Conservation (phyloP, 2,113 vertebrate genomes). For the Lamprologus callipterus region DNA sequence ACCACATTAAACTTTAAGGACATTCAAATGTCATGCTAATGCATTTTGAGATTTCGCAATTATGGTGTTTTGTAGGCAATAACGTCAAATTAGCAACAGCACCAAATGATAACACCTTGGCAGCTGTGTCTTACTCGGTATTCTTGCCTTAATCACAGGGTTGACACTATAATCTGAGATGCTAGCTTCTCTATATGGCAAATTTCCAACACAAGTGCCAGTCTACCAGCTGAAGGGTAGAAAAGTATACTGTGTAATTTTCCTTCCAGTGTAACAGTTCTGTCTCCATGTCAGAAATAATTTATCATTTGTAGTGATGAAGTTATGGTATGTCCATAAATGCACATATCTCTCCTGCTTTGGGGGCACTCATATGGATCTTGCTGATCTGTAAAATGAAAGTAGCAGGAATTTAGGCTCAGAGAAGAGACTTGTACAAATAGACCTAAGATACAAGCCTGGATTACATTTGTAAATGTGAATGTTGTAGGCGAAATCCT, state of each 20-base stretch:
- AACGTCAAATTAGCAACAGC: not conserved
- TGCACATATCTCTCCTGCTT: too few species aligned
- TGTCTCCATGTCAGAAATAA: not conserved
- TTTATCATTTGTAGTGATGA: not conserved
- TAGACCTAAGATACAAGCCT: not conserved
- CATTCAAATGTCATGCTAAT: not conserved
- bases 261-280: not conserved
- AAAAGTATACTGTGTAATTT: not conserved
- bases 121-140: not conserved
- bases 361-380: not conserved
- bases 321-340: not conserved
- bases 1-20: not conserved
- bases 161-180: not conserved
- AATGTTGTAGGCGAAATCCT: not conserved
- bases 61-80: not conserved
- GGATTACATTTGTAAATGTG: not conserved
- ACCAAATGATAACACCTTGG: not conserved
- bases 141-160: not conserved
- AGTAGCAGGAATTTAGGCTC: not conserved
- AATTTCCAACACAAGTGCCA: not conserved
- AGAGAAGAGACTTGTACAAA: not conserved
- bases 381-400: not conserved
- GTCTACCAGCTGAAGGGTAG: not conserved
- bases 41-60: not conserved
- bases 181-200: not conserved